These are phyloP conservation scores for Ecliptopera silaceata DNA, from an alignment of 2,888 invertebrate genomes.

Conservation along the genomic window DNA sequence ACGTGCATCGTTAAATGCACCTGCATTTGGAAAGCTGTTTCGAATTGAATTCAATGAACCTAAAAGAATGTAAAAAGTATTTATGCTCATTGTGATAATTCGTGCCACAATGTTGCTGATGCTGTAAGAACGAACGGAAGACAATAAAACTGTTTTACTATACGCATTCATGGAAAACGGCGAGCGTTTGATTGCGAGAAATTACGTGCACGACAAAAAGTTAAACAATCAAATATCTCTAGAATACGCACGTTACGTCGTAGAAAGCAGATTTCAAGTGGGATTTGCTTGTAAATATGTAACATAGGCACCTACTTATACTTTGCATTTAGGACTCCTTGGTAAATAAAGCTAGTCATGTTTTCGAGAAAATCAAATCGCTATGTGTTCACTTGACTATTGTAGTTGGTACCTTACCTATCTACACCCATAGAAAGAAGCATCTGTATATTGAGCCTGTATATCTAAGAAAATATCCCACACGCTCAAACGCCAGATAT, in stretches of 20 bases:
- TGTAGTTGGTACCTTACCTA: no score
- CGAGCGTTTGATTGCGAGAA: slow-evolving; percentile 46
- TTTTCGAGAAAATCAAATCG: no score
- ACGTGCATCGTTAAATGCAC: slow-evolving; percentile 8
- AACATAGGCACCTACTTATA: no score
- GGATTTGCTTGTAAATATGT: neutral
- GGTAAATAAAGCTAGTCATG: no score
- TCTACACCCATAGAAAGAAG: no score
- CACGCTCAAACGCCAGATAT: no score
- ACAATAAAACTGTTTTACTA: slow-evolving; percentile 31
- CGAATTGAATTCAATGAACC: slow-evolving; percentile 16
- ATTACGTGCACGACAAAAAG: slow-evolving; percentile 43
- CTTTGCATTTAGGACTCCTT: no score
- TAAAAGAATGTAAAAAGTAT: slow-evolving; percentile 14
- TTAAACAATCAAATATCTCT: slow-evolving; percentile 46
- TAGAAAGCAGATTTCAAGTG: neutral
- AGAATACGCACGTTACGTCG: slow-evolving; percentile 14
- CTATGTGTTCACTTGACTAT: no score
- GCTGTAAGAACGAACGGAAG: slow-evolving; percentile 25
- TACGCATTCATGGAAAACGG: slow-evolving; percentile 39
- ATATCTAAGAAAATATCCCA: no score
- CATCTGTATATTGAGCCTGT: no score
- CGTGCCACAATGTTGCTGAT: neutral
- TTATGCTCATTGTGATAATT: slow-evolving; percentile 12
- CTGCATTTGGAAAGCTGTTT: slow-evolving; percentile 23